phyloP scores from a whole-genome alignment of 2,113 vertebrate species.

The Istiophorus platypterus region DNA sequence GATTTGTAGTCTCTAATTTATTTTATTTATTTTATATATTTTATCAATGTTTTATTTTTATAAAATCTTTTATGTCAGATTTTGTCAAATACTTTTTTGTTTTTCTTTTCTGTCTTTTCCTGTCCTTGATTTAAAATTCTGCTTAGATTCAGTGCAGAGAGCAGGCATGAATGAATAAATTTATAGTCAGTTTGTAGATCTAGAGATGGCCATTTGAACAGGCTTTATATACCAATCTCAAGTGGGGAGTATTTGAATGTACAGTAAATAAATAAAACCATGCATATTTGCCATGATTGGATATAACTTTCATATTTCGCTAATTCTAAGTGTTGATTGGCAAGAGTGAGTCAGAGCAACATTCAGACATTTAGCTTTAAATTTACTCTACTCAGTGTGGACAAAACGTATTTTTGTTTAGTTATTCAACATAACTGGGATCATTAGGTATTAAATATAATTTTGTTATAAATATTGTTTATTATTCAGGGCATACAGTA shows the following conservation, averaged over 20 bases:
- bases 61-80: not conserved
- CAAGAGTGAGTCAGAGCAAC: not conserved
- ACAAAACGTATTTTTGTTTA: not conserved
- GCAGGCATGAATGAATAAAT: slow-evolving; percentile 36
- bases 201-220: slow-evolving; percentile 6
- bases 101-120: not conserved
- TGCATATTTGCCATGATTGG: not conserved
- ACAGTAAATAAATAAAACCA: slow-evolving; percentile 26
- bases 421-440: not conserved
- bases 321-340: not conserved
- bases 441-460: not conserved
- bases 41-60: not conserved
- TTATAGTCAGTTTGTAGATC: slow-evolving; percentile 10
- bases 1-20: not conserved
- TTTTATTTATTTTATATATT: not conserved
- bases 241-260: not conserved
- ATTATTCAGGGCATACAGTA: too few relatives aligned
- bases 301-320: not conserved
- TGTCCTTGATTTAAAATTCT: slow-evolving; percentile 37
- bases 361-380: not conserved
- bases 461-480: not conserved
- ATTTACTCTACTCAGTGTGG: not conserved
- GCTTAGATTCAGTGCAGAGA: slow-evolving; percentile 30
- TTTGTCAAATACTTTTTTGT: not conserved
- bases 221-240: not conserved